Base-by-base conservation (phyloP, 53 echinoderm and acorn worm genomes). In the Patiria pectinifera region DNA sequence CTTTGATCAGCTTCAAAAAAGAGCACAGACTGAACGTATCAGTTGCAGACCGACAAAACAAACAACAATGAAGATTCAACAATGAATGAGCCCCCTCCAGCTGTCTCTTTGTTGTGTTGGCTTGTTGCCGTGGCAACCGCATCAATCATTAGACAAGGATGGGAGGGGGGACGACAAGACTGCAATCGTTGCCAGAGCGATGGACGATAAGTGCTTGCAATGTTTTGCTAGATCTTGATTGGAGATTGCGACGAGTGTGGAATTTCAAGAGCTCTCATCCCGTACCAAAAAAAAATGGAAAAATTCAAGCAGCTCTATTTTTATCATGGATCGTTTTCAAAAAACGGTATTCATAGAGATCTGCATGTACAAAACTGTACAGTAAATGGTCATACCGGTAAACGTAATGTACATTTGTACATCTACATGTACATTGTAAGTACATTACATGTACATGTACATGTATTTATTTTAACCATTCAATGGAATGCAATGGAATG, bases 111-210 rank as follows among this genome's bases (percentile, higher is more conserved):
- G 53, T 24, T 23, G 25, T 74, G 80, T 46, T 47, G 80, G 74
- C 74, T 45, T 79, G 80, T 79, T 79, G 80, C 80, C 4, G 24
- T 11, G 80, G 80, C 46, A 79, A 79, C 80, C 47, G 80, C 80
- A 46, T 79, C 80, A 79, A 79, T 79, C 80, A 79, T 78, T 78
- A 35, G 70, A 70, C 74, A 3, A 10, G 24, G 74, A 69, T 21
- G 74, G 74, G 6, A 3, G 22, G 10, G 63, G n/a, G n/a, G n/a
- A n/a, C n/a, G n/a, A 18, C 14, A 6, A 66, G 66, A 13, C 10
- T 6, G 74, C 74, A 9, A 74, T 74, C 74, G 24, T 22, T 24
- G 24, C 3, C 24, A 21, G 24, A 74, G 24, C 22, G 19, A 23
- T 74, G 66, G 74, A 74, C 3, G 74, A 79, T 19, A 79, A 46